phyloP scores from a whole-genome alignment of 2,797 vertebrate genomes.

The Taenioides sp. region DNA sequence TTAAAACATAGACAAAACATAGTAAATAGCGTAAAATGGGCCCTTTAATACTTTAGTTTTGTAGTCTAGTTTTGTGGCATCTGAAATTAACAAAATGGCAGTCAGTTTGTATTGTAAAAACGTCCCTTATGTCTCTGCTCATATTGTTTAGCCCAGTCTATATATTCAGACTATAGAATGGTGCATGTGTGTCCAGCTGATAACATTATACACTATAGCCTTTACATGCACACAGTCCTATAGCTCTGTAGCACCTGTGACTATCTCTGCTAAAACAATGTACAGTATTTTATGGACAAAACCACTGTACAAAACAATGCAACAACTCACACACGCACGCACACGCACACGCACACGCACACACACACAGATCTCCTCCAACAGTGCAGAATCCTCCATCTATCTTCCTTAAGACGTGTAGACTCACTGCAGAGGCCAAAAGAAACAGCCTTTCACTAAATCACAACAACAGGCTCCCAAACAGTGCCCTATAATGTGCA shows the following conservation, averaged over 20 bases:
- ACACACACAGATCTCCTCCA: background rate
- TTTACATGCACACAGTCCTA: constrained; percentile 18
- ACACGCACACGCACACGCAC: background rate
- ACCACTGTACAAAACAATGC: background rate
- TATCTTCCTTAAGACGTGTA: background rate
- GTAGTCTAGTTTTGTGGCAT: too few relatives aligned
- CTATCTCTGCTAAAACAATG: constrained; percentile 5
- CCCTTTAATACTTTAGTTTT: too few relatives aligned
- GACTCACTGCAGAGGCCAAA: background rate
- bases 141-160: background rate
- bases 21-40: too few relatives aligned
- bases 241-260: background rate
- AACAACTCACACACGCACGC: background rate
- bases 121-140: too few relatives aligned
- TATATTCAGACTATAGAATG: background rate
- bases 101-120: too few relatives aligned
- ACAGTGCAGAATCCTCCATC: constrained; percentile 1
- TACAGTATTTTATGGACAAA: background rate
- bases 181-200: constrained; percentile 17
- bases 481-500: background rate
- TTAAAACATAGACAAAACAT: too few relatives aligned
- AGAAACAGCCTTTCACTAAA: background rate
- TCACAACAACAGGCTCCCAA: background rate
- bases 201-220: constrained; percentile 10
- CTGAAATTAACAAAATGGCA: too few relatives aligned